Evolutionary conservation across 2,113 vertebrate genomes (phyloP), one percentile per base, ranked within the genome.

Genomic region (Accipiter virgatus): DNA sequence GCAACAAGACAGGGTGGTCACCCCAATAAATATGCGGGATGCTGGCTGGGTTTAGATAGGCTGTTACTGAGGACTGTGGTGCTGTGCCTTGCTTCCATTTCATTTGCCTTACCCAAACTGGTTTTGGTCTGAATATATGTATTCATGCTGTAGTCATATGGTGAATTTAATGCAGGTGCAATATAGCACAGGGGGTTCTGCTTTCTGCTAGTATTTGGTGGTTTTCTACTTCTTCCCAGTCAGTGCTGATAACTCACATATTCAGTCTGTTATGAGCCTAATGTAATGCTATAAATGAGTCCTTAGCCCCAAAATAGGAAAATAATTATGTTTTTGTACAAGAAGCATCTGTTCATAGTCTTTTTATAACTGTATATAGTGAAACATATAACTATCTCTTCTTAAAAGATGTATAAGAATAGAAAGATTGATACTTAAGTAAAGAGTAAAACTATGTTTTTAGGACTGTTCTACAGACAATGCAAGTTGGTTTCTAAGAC

Each of bases 401-500:
- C 52, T 3, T 84, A 40, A 42, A 79, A 83, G 21, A 62, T 48
- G 4, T 5, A 13, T 81, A 56, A 68, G 29, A 75, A 62, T 14
- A 79, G 40, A 67, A 68, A 47, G 36, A 26, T 45, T 80, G 53
- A 82, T 14, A 40, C 26, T 48, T 40, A 48, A 78, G 16, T 96
- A 68, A 93, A 50, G 70, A 85, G 32, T 70, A 75, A 89, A 67
- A 59, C 43, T n/a, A 53, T 70, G 9, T 45, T 97, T 97, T 91
- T 94, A 99, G 99, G 95, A 63, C 72, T 98, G n/a, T 98, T 97
- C 96, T 99, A 98, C 92, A 98, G 99, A 92, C 98, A 98, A 45
- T 99, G 99, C 97, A 97, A 96, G 92, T 75, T 99, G 95, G 91
- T 98, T 94, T 99, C 99, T 12, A 99, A 99, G 97, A 97, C 97